phyloP scores from a whole-genome alignment of 2,113 vertebrate species.

The Cyphomyrus discorhynchus region DNA sequence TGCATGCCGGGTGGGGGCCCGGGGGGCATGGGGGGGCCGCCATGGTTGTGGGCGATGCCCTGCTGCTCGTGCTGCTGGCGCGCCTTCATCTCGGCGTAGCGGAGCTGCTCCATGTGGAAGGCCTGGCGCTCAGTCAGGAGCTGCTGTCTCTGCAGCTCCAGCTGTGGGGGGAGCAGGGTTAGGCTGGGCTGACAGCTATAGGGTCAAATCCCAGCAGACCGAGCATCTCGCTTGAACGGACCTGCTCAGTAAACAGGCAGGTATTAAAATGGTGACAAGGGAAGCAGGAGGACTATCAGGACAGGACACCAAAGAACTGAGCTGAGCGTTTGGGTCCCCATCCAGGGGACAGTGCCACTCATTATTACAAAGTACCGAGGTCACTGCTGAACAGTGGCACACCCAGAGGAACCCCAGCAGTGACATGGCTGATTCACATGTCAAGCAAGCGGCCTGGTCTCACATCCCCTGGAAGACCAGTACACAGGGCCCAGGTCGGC shows the following conservation, averaged over 20 bases:
- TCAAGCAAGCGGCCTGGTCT: background rate
- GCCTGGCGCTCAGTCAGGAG: conserved; percentile 86
- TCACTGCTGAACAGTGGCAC: background rate
- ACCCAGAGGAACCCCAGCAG: background rate
- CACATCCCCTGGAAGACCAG: background rate
- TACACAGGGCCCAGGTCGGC: background rate
- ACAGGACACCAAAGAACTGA: background rate
- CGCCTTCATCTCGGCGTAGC: conserved; percentile 82
- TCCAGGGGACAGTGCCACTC: background rate
- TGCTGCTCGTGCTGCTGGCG: conserved; percentile 86
- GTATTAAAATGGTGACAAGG: background rate
- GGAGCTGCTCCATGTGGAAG: conserved; percentile 94
- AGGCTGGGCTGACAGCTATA: background rate
- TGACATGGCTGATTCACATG: background rate
- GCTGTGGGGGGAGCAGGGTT: conserved; percentile 42
- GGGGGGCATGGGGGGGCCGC: conserved; percentile 41
- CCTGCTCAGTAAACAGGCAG: background rate
- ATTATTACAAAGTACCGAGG: background rate
- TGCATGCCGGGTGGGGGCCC: conserved; percentile 58
- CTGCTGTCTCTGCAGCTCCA: conserved; percentile 95
- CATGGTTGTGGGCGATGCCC: conserved; percentile 55
- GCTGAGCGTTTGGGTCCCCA: background rate
- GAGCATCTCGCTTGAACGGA: background rate
- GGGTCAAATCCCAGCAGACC: background rate
- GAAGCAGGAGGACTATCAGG: background rate